Base-by-base conservation (phyloP, 2,888 invertebrate species). In the Erebia ligea region DNA sequence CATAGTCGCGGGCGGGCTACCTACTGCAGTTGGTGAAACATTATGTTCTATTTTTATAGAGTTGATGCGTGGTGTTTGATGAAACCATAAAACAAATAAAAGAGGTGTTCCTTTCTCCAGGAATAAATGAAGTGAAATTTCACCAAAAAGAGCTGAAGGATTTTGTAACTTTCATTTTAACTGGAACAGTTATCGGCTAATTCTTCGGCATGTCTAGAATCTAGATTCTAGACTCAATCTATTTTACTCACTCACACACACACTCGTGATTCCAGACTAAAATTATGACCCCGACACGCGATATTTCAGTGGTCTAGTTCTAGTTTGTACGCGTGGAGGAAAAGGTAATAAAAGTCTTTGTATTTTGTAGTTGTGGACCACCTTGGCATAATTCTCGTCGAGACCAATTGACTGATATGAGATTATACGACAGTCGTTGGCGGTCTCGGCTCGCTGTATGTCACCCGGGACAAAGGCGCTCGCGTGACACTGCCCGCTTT, bases 381-480 rank as follows among this genome's bases (percentile, higher is more conserved):
- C 72, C 66, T 69, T 54, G 50, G 62, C 52, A 69, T 67, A 66
- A 72, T 66, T 69, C 68, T 11, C 61, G 61, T 68, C 69, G 72
- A 45, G 66, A 67, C 70, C 67, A 75, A 71, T 75, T 69, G 72
- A 59, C 69, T 64, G 69, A 73, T 71, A 70, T 72, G 69, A 73
- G 73, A 70, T 72, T 66, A 69, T 61, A 68, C 67, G 63, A 73
- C 48, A 70, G 58, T 67, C 73, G 48, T 69, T 74, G 66, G 71
- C 74, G 63, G 72, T 75, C 73, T 67, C 61, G 42, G 34, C 59
- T 54, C 71, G 70, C 70, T 69, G 67, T 81, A 81, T 82, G 84
- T 82, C 82, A 81, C 79, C 74, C 81, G 81, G 83, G 87, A 89
- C 86, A 88, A 89, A 86, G 81, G 84, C 74, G 71, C 78, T 83